phyloP scores from a whole-genome alignment of 92 coral and sea anemone species.

The Heteractis magnifica region DNA sequence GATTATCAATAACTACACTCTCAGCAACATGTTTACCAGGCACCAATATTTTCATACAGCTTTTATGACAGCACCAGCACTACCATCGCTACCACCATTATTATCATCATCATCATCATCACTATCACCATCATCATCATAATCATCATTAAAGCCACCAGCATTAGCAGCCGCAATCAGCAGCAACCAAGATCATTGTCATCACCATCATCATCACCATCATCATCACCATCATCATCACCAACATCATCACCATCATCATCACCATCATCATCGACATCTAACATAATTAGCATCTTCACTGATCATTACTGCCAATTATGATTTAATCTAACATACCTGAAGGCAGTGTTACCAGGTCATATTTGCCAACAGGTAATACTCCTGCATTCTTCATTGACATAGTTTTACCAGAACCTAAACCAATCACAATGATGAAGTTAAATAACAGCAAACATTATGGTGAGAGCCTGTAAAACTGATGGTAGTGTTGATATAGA shows the following conservation, averaged over 20 bases:
- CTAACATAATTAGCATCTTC: no score
- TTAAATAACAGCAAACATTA: not conserved
- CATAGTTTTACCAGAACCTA: constrained; percentile 17
- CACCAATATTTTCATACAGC: no score
- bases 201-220: not conserved
- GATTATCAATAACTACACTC: not conserved
- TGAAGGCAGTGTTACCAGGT: constrained; percentile 71
- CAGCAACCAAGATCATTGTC: no score
- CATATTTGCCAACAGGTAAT: constrained; percentile 63
- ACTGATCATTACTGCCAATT: not conserved
- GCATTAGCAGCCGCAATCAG: not conserved
- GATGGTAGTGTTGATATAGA: not conserved
- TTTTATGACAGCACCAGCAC: not conserved
- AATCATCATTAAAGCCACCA: not conserved
- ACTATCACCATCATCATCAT: not conserved
- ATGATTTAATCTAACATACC: constrained; percentile 36
- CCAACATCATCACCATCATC: not conserved
- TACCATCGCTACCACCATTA: not conserved
- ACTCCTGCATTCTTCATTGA: constrained; percentile 58
- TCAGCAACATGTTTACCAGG: no score
- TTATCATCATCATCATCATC: not conserved
- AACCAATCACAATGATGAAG: not conserved
- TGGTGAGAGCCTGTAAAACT: not conserved
- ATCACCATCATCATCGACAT: not conserved
- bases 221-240: not conserved